Evolutionary conservation across 2,797 vertebrate species (phyloP), one percentile per base, ranked within the genome.

Genomic region (Hybognathus amarus): DNA sequence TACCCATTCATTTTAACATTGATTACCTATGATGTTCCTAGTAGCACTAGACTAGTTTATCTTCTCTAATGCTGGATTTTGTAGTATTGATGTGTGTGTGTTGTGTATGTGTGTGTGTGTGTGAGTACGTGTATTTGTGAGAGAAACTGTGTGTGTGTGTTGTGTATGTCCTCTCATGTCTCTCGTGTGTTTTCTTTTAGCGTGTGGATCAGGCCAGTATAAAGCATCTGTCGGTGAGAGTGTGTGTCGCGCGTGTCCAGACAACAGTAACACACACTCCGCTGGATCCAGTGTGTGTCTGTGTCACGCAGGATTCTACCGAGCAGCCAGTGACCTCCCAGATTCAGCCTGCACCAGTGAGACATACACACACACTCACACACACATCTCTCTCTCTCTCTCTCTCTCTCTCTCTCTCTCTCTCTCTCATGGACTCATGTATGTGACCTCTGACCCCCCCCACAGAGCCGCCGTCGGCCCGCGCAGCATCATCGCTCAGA

Each of bases 381-480:
- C 56, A 13, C 80, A n/a, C n/a, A n/a, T n/a, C n/a, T 22, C 30
- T 33, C 40, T 10, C 40, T 40, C 40, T 10, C 38, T 40, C 40
- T 8, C 42, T 47, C 47, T 47, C 74, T 27, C 38, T 50, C 66
- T 63, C 38, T 8, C 7, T 17, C 45, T 3, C 30, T 6, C 36
- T 6, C 5, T 36, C 77, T 1, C 59, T 27, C 13, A 1, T 17
- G 2, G 24, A 30, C 24, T 2, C 59, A 13, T 27, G n/a, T 61
- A 13, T 24, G n/a, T 61, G 13, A 30, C 24, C 27, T 75, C 15
- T 85, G 69, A 18, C 3, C n/a, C 61, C 56, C 83, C 10, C 81
- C 2, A n/a, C 91, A 97, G 96, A 90, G 1, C 94, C 95, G 0
- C 96, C 96, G 0, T 96, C 96, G 0, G 91, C 95, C 0, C 96